Conservation (phyloP, 1,140 invertebrate species). For the Aphis craccivora region DNA sequence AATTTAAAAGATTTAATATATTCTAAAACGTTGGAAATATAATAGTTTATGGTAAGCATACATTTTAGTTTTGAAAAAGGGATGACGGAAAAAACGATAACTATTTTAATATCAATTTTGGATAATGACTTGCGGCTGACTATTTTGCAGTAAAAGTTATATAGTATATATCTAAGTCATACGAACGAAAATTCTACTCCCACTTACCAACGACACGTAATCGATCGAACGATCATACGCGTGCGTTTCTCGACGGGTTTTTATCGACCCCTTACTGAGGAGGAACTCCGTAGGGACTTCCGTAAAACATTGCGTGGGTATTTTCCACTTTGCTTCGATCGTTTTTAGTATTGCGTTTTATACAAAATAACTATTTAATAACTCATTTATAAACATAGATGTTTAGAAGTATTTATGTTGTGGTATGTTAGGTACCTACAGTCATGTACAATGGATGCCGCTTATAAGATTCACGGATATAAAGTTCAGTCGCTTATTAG, state of each 20-base stretch:
- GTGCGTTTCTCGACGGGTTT: neutral
- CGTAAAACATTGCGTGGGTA: neutral
- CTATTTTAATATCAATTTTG: neutral
- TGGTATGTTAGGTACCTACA: too few relatives aligned
- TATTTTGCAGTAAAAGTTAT: neutral
- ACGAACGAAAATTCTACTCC: neutral
- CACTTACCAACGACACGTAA: neutral
- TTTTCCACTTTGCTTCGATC: neutral
- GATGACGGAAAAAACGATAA: neutral
- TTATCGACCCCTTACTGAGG: neutral
- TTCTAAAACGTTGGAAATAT: neutral
- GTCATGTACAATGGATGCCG: too few relatives aligned
- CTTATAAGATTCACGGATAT: too few relatives aligned
- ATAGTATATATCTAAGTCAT: neutral
- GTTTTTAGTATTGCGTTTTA: neutral
- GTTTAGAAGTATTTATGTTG: too few relatives aligned
- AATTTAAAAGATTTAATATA: neutral
- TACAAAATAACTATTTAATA: neutral
- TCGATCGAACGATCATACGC: neutral
- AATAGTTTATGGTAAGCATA: neutral
- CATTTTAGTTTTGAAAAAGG: neutral
- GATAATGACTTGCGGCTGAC: neutral
- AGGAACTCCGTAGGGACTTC: neutral
- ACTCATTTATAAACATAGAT: too few relatives aligned
- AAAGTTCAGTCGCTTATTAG: too few relatives aligned